Percentiles rank a stretch among this genome's conserved stretches.
Conservation (phyloP, 1,140 invertebrate genomes). For the Megalonaias nervosa region DNA sequence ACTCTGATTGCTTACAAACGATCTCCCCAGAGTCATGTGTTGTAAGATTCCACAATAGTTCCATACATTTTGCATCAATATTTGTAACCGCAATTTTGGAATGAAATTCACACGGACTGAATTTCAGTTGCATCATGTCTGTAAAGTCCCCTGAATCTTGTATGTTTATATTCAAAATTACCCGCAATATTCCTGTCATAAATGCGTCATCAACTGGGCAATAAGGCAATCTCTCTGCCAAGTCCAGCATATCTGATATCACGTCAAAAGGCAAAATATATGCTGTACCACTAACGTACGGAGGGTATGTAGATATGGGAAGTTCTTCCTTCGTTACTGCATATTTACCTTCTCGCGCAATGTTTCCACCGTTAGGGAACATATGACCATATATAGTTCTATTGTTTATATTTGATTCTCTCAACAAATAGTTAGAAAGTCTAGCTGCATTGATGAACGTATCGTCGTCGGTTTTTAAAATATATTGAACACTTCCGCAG, state of each 20-base stretch:
- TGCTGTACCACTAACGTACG: background rate
- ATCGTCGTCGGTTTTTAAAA: constrained; percentile 6
- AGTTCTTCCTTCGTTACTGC: background rate
- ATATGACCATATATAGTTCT: background rate
- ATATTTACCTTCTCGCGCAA: background rate
- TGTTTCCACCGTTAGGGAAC: background rate
- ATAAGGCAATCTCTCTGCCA: background rate
- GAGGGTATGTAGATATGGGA: background rate
- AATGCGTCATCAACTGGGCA: background rate
- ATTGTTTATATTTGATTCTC: background rate
- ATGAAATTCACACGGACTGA: too few relatives aligned
- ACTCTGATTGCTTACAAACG: too few relatives aligned
- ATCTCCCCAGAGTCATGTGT: too few relatives aligned
- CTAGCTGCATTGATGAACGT: background rate
- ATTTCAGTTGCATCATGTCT: too few relatives aligned
- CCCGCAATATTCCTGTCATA: too few relatives aligned
- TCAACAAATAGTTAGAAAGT: background rate
- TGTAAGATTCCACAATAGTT: too few relatives aligned
- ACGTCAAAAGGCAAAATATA: background rate
- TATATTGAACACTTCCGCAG: background rate
- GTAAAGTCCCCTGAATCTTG: too few relatives aligned
- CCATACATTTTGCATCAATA: too few relatives aligned
- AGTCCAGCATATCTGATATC: background rate
- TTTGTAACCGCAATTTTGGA: too few relatives aligned
- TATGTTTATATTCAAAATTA: too few relatives aligned